These are phyloP conservation scores for Drosophila rufa DNA, from an alignment of 1,140 invertebrate genomes.

Conservation along the genomic window DNA sequence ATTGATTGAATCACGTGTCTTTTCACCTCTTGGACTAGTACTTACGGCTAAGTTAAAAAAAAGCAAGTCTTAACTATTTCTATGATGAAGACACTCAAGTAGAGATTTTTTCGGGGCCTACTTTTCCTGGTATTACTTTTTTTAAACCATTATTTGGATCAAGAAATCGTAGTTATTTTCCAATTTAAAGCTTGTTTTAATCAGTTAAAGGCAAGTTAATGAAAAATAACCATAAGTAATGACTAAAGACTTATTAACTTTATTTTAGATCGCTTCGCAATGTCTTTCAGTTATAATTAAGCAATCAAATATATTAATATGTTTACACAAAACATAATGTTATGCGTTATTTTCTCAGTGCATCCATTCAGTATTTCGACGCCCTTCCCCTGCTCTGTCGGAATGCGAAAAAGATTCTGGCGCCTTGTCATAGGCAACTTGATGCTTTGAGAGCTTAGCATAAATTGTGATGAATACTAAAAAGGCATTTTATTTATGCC, in stretches of 20 bases:
- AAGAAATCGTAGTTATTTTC: no score
- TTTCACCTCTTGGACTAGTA: not conserved
- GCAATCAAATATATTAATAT: not conserved
- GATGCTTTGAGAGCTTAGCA: conserved; percentile 83
- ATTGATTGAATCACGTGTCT: not conserved
- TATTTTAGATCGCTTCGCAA: no score
- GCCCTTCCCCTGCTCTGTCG: not conserved
- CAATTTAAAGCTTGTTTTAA: no score
- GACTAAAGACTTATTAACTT: no score
- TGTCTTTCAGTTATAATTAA: not conserved
- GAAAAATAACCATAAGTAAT: no score
- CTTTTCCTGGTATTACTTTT: no score
- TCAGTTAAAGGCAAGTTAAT: no score
- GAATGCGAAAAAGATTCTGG: conserved; percentile 50
- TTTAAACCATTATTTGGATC: no score
- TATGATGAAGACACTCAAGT: no score
- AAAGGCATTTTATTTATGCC: conserved; percentile 84
- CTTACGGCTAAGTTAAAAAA: not conserved
- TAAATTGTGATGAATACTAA: conserved; percentile 85
- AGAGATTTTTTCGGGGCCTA: no score
- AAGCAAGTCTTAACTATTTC: no score
- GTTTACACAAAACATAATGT: no score
- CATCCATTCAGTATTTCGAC: not conserved
- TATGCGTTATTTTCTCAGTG: not conserved
- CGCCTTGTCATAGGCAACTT: conserved; percentile 67